phyloP scores from a whole-genome alignment of 2,113 vertebrate genomes.

The Uropsilus gracilis region DNA sequence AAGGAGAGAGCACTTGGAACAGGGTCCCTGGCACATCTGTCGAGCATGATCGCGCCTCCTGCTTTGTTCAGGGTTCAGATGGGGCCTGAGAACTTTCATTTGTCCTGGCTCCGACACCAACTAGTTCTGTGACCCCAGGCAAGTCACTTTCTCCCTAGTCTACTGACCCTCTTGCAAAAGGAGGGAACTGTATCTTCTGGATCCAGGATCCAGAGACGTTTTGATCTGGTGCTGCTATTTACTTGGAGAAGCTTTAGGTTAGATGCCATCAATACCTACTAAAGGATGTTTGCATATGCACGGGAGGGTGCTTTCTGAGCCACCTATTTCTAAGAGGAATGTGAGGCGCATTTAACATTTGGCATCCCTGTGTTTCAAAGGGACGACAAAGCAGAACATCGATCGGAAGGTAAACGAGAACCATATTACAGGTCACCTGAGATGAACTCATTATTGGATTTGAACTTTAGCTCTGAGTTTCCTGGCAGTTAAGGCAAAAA shows the following conservation, averaged over 20 bases:
- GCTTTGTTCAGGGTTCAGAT: neutral
- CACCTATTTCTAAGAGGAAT: neutral
- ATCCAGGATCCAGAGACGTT: neutral
- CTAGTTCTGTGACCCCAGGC: neutral
- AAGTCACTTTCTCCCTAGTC: neutral
- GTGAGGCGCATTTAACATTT: neutral
- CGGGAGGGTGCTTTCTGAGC: neutral
- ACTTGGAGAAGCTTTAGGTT: neutral
- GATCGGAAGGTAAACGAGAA: conserved; percentile 28
- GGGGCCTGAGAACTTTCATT: neutral
- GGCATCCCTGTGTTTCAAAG: neutral
- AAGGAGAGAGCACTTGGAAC: neutral
- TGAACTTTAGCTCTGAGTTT: conserved; percentile 67
- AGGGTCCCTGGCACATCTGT: neutral
- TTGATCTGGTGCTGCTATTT: neutral
- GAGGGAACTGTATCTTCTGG: no score
- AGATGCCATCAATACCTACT: neutral
- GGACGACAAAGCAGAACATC: conserved; percentile 48
- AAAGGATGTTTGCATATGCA: neutral
- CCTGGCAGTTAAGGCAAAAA: conserved; percentile 74
- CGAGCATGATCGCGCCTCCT: neutral
- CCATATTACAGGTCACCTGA: conserved; percentile 56
- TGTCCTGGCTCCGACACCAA: neutral
- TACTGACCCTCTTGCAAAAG: neutral
- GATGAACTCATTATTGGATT: conserved; percentile 74